These are phyloP conservation scores for Agrochola lota DNA, from an alignment of 2,888 invertebrate genomes.

Conservation along the genomic window DNA sequence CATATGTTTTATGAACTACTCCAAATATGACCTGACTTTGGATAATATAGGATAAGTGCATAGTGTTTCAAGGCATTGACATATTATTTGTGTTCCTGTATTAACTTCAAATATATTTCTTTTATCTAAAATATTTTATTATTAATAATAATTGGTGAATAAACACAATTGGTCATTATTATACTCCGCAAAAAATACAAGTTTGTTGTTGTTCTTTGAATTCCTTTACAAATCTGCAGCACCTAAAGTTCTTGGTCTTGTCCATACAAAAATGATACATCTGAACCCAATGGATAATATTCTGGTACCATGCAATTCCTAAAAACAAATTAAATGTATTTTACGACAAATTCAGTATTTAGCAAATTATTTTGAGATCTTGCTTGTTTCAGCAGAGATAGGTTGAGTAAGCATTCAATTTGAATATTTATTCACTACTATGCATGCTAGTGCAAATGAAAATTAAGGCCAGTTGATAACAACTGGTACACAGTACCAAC, in stretches of 20 bases:
- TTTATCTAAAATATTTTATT: conserved; percentile 42
- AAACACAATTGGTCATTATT: conserved; percentile 33
- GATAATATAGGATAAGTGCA: conserved; percentile 59
- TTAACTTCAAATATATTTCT: conserved; percentile 56
- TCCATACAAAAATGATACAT: conserved; percentile 90
- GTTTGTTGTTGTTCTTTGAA: conserved; percentile 18
- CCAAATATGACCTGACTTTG: conserved; percentile 52
- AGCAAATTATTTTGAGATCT: not conserved
- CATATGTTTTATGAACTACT: conserved; percentile 56
- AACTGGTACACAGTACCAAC: not conserved
- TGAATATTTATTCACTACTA: not conserved
- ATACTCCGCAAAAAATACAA: conserved; percentile 38
- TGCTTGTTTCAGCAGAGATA: not conserved
- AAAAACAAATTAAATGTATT: conserved; percentile 70
- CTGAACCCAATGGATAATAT: conserved; percentile 87
- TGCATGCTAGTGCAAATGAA: not conserved
- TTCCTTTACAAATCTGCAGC: not conserved
- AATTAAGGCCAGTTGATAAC: not conserved
- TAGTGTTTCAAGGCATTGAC: conserved; percentile 60
- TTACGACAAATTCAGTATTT: not conserved
- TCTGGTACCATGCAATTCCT: conserved; percentile 90
- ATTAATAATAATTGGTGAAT: conserved; percentile 18
- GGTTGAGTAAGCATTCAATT: not conserved
- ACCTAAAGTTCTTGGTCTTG: conserved; percentile 47
- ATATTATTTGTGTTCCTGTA: conserved; percentile 51